phyloP scores from a whole-genome alignment of 92 coral and sea anemone species.

The Epizoanthus stellaris region DNA sequence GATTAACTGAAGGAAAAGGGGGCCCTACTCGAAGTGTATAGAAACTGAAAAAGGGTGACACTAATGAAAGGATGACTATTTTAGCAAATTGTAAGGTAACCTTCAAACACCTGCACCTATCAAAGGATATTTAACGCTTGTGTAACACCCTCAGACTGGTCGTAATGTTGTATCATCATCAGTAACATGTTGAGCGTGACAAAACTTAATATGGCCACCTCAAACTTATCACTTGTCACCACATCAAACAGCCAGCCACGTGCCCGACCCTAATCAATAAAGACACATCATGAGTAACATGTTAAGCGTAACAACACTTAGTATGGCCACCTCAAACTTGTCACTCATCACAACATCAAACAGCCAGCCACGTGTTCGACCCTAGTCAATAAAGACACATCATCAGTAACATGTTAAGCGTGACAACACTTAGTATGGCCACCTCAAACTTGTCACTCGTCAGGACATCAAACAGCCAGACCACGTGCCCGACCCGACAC shows the following conservation, averaged over 20 bases:
- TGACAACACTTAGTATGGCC: no score
- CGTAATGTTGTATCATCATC: constrained; percentile 91
- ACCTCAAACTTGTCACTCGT: no score
- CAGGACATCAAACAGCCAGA: background rate
- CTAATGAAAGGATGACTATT: background rate
- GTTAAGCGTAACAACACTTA: no score
- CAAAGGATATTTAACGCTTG: constrained; percentile 91
- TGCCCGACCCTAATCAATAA: constrained; percentile 64
- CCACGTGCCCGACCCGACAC: no score
- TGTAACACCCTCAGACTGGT: constrained; percentile 70
- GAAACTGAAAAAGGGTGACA: no score
- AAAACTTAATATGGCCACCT: constrained; percentile 72
- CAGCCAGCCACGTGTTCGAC: no score
- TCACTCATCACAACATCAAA: no score
- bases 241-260: constrained; percentile 82
- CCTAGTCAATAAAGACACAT: no score
- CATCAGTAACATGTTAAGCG: no score
- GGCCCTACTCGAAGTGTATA: no score
- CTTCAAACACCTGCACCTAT: background rate
- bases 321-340: no score
- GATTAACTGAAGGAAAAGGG: no score
- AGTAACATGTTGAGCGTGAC: constrained; percentile 86
- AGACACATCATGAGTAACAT: background rate
- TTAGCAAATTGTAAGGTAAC: background rate
- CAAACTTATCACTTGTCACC: constrained; percentile 89